These are phyloP conservation scores for Sminthopsis crassicaudata DNA, from an alignment of 2,113 vertebrate genomes.

Conservation along the genomic window DNA sequence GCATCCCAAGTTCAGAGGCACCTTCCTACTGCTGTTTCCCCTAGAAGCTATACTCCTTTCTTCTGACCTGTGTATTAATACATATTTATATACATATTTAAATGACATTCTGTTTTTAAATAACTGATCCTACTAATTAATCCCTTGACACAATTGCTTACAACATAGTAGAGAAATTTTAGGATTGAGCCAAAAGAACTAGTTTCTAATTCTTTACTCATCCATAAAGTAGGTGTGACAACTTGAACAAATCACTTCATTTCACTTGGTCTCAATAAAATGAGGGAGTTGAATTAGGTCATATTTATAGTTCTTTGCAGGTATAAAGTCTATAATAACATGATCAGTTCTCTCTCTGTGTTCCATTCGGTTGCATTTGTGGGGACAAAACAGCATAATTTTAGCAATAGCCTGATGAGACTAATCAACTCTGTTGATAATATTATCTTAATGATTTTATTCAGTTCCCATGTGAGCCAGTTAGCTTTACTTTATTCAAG, in stretches of 20 bases:
- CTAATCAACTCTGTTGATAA: background rate
- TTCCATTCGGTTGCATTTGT: background rate
- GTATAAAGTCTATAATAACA: background rate
- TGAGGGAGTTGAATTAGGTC: background rate
- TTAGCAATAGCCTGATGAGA: background rate
- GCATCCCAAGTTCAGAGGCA: no score
- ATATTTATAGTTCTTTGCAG: background rate
- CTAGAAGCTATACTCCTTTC: no score
- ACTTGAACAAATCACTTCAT: background rate
- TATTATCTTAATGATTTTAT: background rate
- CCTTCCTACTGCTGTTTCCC: no score
- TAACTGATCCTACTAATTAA: background rate
- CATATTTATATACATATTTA: background rate
- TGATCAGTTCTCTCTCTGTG: background rate
- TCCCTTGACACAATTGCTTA: background rate
- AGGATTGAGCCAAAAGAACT: background rate
- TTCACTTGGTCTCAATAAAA: background rate
- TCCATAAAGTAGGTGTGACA: background rate
- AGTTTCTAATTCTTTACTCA: background rate
- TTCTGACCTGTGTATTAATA: background rate
- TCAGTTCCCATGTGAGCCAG: background rate
- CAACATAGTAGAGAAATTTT: background rate
- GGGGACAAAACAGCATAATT: background rate
- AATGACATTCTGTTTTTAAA: background rate
- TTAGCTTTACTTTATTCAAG: background rate